Evolutionary conservation across 64 coral and sea anemone species (phyloP), one percentile per base, ranked within the genome.

Genomic region (Platygyra sinensis): DNA sequence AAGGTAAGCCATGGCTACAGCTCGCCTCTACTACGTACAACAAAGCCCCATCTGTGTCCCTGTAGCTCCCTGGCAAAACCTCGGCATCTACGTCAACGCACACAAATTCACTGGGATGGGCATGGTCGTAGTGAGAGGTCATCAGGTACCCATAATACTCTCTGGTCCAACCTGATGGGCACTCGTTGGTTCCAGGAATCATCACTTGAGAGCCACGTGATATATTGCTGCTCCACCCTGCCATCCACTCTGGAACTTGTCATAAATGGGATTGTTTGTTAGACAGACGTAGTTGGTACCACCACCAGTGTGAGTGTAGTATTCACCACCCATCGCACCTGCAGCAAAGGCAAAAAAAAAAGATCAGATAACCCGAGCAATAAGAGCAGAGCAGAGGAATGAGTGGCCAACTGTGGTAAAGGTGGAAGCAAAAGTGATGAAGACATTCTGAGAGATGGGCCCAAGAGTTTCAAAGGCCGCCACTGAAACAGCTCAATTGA

Each of bases 61-160:
- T 10, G 3, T 62, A 52, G 42, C 76, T 57, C 7, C 88, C 88
- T 8, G 76, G 76, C 0, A 81, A 15, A 24, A 0, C 46, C 62
- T 90, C 88, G 3, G 88, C 88, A 50, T 72, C 67, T 12, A 71
- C 50, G 60, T 90, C 88, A n/a, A 80, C 25, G 71, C 88, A 90
- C 42, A 90, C 79, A 31, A 30, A 90, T 10, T 78, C 67, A 30
- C 27, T 90, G 13, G 32, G 17, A 31, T 90, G 88, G 11, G 42
- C 38, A 29, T 84, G 32, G 11, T 33, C 24, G 50, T 49, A 84
- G 27, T 84, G 62, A 5, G 4, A 60, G 0, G 90, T 80, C 90
- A 92, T 92, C 2, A 92, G 59, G 24, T 92, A 79, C 60, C 90
- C 90, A 20, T 74, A 33, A 36, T 92, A 92, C 22, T 92, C 90